Conservation (phyloP, 2,113 vertebrate species). For the Galbula dea region DNA sequence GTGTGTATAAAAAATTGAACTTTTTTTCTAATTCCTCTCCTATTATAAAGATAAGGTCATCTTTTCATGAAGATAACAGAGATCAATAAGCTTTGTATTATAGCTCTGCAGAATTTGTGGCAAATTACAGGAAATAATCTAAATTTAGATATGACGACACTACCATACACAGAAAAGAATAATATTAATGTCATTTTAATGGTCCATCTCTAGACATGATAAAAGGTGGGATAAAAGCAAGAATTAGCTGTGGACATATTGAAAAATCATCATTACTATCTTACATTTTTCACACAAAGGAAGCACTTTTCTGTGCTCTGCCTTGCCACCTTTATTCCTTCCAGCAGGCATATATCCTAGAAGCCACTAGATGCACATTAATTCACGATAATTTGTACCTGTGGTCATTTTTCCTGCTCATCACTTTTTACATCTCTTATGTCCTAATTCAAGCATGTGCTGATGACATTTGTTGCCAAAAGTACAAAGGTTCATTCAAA, state of each 20-base stretch:
- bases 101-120: neutral
- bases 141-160: neutral
- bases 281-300: neutral
- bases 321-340: neutral
- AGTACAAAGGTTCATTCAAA: neutral
- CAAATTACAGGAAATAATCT: neutral
- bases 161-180: neutral
- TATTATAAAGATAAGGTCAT: neutral
- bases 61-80: neutral
- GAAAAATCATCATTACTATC: neutral
- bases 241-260: neutral
- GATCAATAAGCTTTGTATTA: neutral
- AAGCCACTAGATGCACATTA: neutral
- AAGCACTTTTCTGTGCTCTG: neutral
- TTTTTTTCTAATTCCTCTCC: neutral
- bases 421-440: neutral
- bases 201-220: neutral
- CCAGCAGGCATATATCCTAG: neutral
- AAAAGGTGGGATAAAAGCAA: neutral
- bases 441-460: neutral
- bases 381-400: neutral
- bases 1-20: neutral
- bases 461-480: accelerated
- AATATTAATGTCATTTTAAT: neutral
- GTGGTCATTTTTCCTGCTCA: neutral